Evolutionary conservation across 2,888 invertebrate species (phyloP).

Genomic region (Synergus itoensis): DNA sequence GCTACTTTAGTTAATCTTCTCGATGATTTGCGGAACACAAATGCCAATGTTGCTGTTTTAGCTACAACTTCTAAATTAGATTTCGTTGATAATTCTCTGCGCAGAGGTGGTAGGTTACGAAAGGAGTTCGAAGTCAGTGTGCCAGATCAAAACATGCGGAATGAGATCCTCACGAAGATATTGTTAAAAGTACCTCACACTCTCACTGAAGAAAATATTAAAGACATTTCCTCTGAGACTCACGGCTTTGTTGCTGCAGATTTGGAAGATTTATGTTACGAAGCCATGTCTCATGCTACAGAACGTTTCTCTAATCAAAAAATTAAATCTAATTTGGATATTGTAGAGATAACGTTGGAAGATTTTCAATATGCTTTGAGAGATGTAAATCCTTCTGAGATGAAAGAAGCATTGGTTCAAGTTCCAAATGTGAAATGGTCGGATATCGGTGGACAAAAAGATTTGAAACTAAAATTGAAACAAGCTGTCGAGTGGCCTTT

Average conservation of each 20-base stretch:
- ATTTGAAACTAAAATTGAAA: conserved; percentile 90
- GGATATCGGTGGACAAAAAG: conserved; percentile 95
- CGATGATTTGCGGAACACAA: conserved; percentile 81
- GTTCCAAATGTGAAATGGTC: conserved; percentile 93
- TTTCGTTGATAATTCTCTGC: conserved; percentile 85
- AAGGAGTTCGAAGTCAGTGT: conserved; percentile 89
- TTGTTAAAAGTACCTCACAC: conserved; percentile 81
- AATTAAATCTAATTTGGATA: background rate
- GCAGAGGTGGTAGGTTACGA: conserved; percentile 90
- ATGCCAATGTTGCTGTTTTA: conserved; percentile 83
- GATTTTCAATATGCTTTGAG: conserved; percentile 84
- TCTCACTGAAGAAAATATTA: conserved; percentile 81
- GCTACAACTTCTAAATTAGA: conserved; percentile 90
- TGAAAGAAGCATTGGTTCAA: conserved; percentile 93
- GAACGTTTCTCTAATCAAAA: conserved; percentile 31
- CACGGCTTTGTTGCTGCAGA: conserved; percentile 97
- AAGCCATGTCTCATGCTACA: conserved; percentile 79
- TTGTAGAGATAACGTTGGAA: conserved; percentile 69
- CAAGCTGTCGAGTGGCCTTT: conserved; percentile 97
- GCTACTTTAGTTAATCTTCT: conserved; percentile 83
- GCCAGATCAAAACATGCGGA: conserved; percentile 84
- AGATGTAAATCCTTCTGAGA: conserved; percentile 91
- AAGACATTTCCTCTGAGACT: conserved; percentile 84
- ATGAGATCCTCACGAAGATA: conserved; percentile 85
- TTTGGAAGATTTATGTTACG: conserved; percentile 87